Base-by-base conservation (phyloP, 2,888 invertebrate species). In the Platynereis dumerilii region DNA sequence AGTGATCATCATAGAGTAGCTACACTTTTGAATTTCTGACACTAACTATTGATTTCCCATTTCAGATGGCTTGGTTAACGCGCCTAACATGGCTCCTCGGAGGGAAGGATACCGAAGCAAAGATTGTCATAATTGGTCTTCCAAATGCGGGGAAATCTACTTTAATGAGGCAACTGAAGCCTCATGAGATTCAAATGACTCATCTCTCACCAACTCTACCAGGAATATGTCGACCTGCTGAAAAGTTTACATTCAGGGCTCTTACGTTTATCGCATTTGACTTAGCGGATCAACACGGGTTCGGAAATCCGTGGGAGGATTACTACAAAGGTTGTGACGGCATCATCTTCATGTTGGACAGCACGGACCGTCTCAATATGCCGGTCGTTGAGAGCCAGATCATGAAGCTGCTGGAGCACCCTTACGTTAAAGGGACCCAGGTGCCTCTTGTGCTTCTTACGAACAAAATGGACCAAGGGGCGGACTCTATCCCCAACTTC, bases 91-190 rank as follows among this genome's bases (percentile, higher is more conserved):
- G 70, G 57, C 55, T 71, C 48, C 57, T 71, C 2, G 68, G 69
- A 22, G 63, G 61, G 29, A 70, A 66, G 74, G 86, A 90, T 87
- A 81, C 89, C 87, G 86, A 90, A 82, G 91, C 91, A 62, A 91
- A 91, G 74, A 89, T 94, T 71, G 87, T 97, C 75, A 93, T 97
- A 68, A 89, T 97, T 68, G 97, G 97, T 52, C 87, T 97, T 63
- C 96, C 97, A 85, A 93, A 95, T 86, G 94, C 94, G 83, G 97
- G 97, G 72, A 75, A 97, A 88, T 92, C 92, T 59, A 93, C 96
- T 42, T 89, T 96, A 76, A 89, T 97, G 66, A 91, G 92, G 84
- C 90, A 92, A 77, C 91, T 97, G 80, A 92, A 94, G 80, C 89
- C 91, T 69, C 90, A 91, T 62, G 92, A 92, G 71, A 89, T 64